Evolutionary conservation across 2,797 vertebrate species (phyloP).

Genomic region (Cirrhinus mrigala): DNA sequence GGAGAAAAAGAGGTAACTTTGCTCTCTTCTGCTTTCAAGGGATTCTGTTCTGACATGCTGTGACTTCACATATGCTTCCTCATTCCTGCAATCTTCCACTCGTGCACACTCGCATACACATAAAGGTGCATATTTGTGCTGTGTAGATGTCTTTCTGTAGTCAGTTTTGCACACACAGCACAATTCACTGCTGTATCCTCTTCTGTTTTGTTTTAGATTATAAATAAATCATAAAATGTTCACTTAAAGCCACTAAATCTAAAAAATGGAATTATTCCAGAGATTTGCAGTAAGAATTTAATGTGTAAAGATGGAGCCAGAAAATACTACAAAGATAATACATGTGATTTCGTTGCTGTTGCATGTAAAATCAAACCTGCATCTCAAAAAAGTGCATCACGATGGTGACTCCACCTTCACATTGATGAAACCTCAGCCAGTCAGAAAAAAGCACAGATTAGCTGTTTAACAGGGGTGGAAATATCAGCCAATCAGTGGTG

Average conservation of each 20-base stretch:
- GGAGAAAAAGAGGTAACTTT: background rate
- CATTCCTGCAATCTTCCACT: conserved; percentile 28
- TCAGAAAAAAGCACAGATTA: background rate
- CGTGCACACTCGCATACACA: background rate
- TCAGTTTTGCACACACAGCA: background rate
- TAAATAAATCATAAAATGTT: background rate
- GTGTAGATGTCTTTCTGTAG: background rate
- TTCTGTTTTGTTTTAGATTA: background rate
- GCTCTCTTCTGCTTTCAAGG: conserved; percentile 15
- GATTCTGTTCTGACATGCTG: conserved; percentile 53
- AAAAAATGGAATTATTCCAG: background rate
- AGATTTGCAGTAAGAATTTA: background rate
- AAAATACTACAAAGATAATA: background rate
- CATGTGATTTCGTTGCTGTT: background rate
- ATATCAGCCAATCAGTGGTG: background rate
- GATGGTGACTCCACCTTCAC: background rate
- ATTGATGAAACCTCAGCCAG: background rate
- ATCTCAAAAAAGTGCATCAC: background rate
- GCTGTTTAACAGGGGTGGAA: background rate
- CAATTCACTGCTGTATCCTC: background rate
- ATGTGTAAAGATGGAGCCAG: background rate
- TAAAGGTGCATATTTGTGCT: background rate
- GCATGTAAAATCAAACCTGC: background rate
- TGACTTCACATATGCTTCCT: conserved; percentile 15
- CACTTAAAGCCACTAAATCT: background rate